phyloP scores from a whole-genome alignment of 2,113 vertebrate species.

The Aegotheles bennettii region DNA sequence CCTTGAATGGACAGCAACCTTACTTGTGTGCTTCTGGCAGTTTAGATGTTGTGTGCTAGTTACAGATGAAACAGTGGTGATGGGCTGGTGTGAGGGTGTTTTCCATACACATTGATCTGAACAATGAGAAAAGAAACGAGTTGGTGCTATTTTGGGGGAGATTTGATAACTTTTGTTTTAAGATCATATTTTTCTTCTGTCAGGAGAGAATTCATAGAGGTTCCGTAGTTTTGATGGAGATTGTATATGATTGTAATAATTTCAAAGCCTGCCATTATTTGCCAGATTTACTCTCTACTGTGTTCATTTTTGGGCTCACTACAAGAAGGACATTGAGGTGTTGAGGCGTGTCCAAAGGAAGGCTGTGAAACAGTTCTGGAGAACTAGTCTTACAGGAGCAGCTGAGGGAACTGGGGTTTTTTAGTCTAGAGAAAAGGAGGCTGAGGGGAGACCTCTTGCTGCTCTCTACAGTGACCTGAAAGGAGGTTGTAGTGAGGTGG shows the following conservation, averaged over 20 bases:
- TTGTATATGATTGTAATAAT: background rate
- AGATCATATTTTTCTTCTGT: background rate
- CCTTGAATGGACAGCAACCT: background rate
- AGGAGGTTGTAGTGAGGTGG: too few species aligned
- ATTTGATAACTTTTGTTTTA: background rate
- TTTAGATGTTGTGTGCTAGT: background rate
- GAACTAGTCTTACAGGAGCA: too few species aligned
- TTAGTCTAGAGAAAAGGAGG: too few species aligned
- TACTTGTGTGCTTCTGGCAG: background rate
- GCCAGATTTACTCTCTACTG: too few species aligned
- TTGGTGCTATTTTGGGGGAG: background rate
- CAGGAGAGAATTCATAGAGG: background rate
- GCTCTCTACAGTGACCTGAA: too few species aligned
- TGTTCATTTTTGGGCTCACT: too few species aligned
- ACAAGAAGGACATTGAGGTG: too few species aligned
- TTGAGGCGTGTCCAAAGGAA: too few species aligned
- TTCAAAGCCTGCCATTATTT: background rate
- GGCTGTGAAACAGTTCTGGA: too few species aligned
- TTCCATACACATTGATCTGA: background rate
- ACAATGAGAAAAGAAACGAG: background rate
- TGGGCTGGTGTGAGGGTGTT: background rate
- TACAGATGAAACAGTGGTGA: background rate
- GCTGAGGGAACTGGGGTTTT: too few species aligned
- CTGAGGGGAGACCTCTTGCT: too few species aligned
- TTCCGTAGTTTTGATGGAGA: background rate